Evolutionary conservation across 2,113 vertebrate species (phyloP).

Genomic region (Geococcyx californianus): DNA sequence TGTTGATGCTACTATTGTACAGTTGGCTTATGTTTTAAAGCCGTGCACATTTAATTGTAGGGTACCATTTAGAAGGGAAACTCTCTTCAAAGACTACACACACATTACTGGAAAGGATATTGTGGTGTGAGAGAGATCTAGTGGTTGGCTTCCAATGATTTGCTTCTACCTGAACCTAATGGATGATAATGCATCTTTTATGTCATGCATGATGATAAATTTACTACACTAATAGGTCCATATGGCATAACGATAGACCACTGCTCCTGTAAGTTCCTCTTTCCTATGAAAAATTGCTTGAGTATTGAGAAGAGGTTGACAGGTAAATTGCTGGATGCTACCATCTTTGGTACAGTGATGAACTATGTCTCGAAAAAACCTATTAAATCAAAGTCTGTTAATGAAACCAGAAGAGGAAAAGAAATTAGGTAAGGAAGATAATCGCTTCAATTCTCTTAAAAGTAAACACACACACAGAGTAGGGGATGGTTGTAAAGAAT

Average conservation of each 20-base stretch:
- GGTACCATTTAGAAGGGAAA: constrained; percentile 43
- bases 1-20: constrained; percentile 24
- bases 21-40: constrained; percentile 22
- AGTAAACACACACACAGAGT: background rate
- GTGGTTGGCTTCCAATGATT: constrained; percentile 61
- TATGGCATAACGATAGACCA: constrained; percentile 64
- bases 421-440: background rate
- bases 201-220: constrained; percentile 75
- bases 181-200: constrained; percentile 77
- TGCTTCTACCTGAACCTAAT: constrained; percentile 73
- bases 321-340: constrained; percentile 52
- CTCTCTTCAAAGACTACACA: constrained; percentile 42
- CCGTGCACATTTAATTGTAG: constrained; percentile 46
- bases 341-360: constrained; percentile 15
- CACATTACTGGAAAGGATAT: constrained; percentile 71
- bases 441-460: background rate
- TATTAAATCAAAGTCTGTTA: constrained; percentile 51
- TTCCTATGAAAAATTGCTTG: constrained; percentile 61
- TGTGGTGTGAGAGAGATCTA: constrained; percentile 68
- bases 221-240: constrained; percentile 70
- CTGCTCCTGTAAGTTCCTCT: constrained; percentile 69
- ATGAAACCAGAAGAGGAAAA: constrained; percentile 13
- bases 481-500: background rate
- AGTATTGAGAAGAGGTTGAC: constrained; percentile 52
- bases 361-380: constrained; percentile 15